Percentiles rank a stretch among this genome's conserved stretches.
These are phyloP conservation scores for Anolis apletophallus DNA, from an alignment of 2,797 vertebrate species.

Conservation along the genomic window DNA sequence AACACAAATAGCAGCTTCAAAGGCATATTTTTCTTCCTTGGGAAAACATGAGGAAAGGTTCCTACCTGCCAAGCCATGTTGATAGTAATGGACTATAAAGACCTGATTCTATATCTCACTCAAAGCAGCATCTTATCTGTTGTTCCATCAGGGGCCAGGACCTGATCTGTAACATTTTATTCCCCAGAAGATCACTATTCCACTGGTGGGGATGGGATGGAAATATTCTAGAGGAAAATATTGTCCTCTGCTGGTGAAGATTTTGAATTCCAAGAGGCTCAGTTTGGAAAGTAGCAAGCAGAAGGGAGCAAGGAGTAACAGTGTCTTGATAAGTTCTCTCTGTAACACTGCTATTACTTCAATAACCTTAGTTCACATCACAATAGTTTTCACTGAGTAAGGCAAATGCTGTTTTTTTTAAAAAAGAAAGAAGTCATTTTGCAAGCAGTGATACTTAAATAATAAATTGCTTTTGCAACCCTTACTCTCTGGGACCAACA, in stretches of 20 bases:
- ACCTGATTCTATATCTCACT: not conserved
- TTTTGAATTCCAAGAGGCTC: not conserved
- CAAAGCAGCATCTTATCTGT: not conserved
- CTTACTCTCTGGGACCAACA: not conserved
- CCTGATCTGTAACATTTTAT: not conserved
- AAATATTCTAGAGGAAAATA: not conserved
- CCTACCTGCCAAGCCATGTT: not conserved
- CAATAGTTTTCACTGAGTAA: conserved; percentile 2
- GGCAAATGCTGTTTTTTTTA: not conserved
- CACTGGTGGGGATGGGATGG: not conserved
- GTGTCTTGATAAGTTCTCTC: not conserved
- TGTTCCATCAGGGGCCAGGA: not conserved
- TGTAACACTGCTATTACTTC: not conserved
- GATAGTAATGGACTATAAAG: no score
- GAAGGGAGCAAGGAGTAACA: not conserved
- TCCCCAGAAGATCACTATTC: not conserved
- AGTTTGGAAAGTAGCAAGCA: not conserved
- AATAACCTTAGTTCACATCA: not conserved
- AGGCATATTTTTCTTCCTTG: no score
- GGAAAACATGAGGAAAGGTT: not conserved
- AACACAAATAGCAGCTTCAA: no score
- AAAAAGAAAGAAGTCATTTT: not conserved
- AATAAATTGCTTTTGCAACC: not conserved
- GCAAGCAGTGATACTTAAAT: not conserved
- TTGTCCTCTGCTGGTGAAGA: not conserved